phyloP scores from a whole-genome alignment of 30 jellyfish, hydroid and myxozoan species.

The Turritopsis dohrnii region DNA sequence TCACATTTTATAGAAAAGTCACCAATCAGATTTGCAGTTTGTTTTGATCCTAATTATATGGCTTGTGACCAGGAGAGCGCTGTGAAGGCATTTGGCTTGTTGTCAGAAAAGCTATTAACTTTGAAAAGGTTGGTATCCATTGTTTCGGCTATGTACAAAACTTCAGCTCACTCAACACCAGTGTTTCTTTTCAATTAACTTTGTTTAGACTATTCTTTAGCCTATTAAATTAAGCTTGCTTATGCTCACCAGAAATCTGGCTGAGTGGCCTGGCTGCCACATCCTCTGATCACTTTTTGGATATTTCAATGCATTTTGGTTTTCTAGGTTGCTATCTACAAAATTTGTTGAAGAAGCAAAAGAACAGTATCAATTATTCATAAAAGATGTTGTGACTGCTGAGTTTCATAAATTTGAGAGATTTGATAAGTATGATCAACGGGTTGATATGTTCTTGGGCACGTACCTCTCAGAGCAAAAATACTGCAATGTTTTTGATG shows the following conservation, averaged over 20 bases:
- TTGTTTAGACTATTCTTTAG: too few species aligned
- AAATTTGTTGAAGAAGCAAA: neutral
- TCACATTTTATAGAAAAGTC: constrained; percentile 8
- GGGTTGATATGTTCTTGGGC: constrained; percentile 13
- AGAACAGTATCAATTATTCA: neutral
- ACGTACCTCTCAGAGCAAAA: constrained; percentile 12
- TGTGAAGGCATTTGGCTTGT: neutral
- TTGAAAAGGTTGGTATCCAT: too few species aligned
- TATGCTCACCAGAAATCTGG: too few species aligned
- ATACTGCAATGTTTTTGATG: constrained; percentile 12
- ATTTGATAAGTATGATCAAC: constrained; percentile 9
- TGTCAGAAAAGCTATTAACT: neutral
- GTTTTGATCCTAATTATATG: constrained; percentile 19
- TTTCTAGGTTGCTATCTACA: constrained; percentile 11
- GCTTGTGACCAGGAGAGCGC: constrained; percentile 15
- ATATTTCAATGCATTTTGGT: constrained; percentile 3
- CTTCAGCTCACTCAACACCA: too few species aligned
- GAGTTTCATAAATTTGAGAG: neutral
- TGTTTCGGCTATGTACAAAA: too few species aligned
- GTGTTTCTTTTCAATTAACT: too few species aligned
- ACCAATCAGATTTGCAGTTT: constrained; percentile 10
- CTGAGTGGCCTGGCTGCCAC: constrained; percentile 7
- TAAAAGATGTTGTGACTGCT: neutral
- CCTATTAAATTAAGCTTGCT: too few species aligned
- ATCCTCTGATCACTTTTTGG: neutral